These are phyloP conservation scores for Bombus confusus DNA, from an alignment of 1,140 invertebrate species.

Conservation along the genomic window DNA sequence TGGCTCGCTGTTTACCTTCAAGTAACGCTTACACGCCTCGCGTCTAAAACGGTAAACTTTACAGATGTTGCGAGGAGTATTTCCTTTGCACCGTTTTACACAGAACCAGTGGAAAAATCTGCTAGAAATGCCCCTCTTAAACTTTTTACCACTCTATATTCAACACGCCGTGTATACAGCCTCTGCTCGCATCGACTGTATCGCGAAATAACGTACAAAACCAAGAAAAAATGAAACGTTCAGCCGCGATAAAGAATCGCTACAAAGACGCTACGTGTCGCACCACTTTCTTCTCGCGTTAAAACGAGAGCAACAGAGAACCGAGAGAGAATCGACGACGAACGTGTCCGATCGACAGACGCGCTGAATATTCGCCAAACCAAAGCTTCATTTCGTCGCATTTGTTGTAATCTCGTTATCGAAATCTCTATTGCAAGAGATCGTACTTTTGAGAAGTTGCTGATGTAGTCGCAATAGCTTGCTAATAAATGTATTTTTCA, in stretches of 20 bases:
- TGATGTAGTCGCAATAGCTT: too few relatives aligned
- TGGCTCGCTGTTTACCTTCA: conserved; percentile 29
- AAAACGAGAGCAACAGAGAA: neutral
- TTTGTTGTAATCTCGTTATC: too few relatives aligned
- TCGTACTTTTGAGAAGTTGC: too few relatives aligned
- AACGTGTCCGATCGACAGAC: neutral
- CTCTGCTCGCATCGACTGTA: neutral
- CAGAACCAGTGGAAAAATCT: conserved; percentile 13
- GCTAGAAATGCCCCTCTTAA: neutral
- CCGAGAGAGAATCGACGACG: neutral
- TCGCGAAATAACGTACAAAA: neutral
- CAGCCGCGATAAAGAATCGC: neutral
- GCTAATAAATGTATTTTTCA: too few relatives aligned
- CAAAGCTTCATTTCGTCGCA: too few relatives aligned
- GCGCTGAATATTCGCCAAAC: too few relatives aligned
- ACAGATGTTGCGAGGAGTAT: conserved; percentile 8
- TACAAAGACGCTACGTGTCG: neutral
- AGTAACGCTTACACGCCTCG: conserved; percentile 37
- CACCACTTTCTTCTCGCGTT: too few relatives aligned
- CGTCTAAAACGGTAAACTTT: conserved; percentile 29
- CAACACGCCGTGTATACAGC: neutral
- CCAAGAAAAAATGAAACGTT: neutral
- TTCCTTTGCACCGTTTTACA: neutral
- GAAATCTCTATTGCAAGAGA: too few relatives aligned
- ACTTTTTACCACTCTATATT: conserved; percentile 13